These are phyloP conservation scores for Didymodactylos carnosus DNA, from an alignment of 2,888 invertebrate genomes.

Conservation along the genomic window DNA sequence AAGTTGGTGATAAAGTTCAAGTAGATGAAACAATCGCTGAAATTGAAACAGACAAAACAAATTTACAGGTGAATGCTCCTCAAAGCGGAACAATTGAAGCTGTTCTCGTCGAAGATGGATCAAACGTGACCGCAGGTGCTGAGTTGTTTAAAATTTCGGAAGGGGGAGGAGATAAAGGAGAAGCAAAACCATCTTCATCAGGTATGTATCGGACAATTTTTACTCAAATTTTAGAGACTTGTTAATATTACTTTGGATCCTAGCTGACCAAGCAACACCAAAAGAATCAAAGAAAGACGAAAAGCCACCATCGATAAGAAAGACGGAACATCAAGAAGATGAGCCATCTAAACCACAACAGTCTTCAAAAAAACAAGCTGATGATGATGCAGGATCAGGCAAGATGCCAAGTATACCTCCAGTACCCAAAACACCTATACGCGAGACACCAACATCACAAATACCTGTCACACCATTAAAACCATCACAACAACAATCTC, in stretches of 20 bases:
- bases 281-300: constrained; percentile 29
- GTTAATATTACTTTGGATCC: constrained; percentile 27
- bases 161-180: constrained; percentile 18
- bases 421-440: constrained; percentile 24
- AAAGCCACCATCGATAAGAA: constrained; percentile 37
- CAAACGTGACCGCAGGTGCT: constrained; percentile 70
- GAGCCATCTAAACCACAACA: constrained; percentile 45
- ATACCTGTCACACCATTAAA: constrained; percentile 22
- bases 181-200: constrained; percentile 17
- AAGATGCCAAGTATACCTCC: constrained; percentile 34
- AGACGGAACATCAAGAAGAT: constrained; percentile 23
- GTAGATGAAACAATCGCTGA: constrained; percentile 83
- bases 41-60: constrained; percentile 94
- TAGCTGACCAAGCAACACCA: constrained; percentile 20
- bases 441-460: constrained; percentile 55
- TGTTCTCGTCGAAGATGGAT: constrained; percentile 67
- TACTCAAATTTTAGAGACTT: not conserved
- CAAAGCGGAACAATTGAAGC: constrained; percentile 68
- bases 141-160: constrained; percentile 48
- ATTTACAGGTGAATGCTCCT: constrained; percentile 56
- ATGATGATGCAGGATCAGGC: constrained; percentile 39
- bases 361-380: constrained; percentile 41
- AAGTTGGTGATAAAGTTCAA: constrained; percentile 66
- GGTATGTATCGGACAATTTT: not conserved
- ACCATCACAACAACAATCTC: not conserved